Evolutionary conservation across 2,888 invertebrate genomes (phyloP), one percentile per base, ranked within the genome.

Genomic region (Lycaena phlaeas): DNA sequence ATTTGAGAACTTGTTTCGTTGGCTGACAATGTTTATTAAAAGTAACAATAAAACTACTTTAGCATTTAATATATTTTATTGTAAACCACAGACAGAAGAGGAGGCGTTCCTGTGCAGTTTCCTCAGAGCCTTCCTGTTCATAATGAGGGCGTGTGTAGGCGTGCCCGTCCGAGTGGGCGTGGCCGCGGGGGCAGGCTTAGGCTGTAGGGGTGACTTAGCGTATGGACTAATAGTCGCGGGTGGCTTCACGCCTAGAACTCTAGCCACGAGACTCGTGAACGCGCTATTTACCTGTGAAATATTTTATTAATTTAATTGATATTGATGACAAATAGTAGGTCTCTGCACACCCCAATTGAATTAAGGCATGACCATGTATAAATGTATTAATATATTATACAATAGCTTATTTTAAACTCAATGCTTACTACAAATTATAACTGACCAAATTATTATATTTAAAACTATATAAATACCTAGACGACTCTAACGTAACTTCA

Each of bases 201-300:
- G 51, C 4, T 51, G 49, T 5, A 44, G 49, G 7, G 62, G 50
- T 0, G 61, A 53, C 44, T 56, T 65, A 1, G 57, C 54, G 36
- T 64, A 63, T 3, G 50, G 37, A 1, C 53, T 39, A 1, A 54
- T 50, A 3, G 59, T 60, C 14, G 61, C 36, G n/a, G 59, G 59
- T 3, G 66, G 53, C 41, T 67, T 62, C 17, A 62, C 48, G 2
- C 79, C 79, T 31, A 72, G 42, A 3, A 64, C 67, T 7, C 67
- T 61, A 0, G 68, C 66, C 6, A 93, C 90, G 34, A 95, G 68
- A 55, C 87, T 89, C 47, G 90, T 89, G 60, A 94, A 89, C 27
- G 87, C 79, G 6, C 79, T 64, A 51, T 87, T 87, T 1, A 92
- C 88, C 91, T 91, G 65, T 44, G 78, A 70, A 52, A 15, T 9